A percentile compares a stretch with the other conserved stretches of the same genome.
Evolutionary conservation across 1,140 invertebrate species (phyloP).

Genomic region (Caenorhabditis elegans): WBcel235 BX284605.5:19785501-19786000

Average conservation of each 20-base stretch:
- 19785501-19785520: too few species aligned
- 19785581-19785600: too few species aligned
- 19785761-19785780: conserved; percentile 36
- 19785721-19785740: conserved; percentile 26
- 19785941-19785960: background rate
- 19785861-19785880: too few species aligned
- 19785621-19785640: conserved; percentile 41
- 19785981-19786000: too few species aligned
- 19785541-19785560: too few species aligned
- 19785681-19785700: conserved; percentile 33
- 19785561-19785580: too few species aligned
- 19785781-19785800: conserved; percentile 7
- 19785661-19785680: conserved; percentile 28
- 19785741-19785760: conserved; percentile 33
- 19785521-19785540: too few species aligned
- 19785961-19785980: background rate
- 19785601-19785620: too few species aligned
- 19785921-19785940: background rate
- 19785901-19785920: background rate
- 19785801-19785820: background rate
- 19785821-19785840: background rate
- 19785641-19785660: conserved; percentile 37
- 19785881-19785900: too few species aligned
- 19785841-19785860: too few species aligned
- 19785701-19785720: conserved; percentile 16